Evolutionary conservation across 2,797 vertebrate species (phyloP).

Genomic region (Craterocephalus amniculus): DNA sequence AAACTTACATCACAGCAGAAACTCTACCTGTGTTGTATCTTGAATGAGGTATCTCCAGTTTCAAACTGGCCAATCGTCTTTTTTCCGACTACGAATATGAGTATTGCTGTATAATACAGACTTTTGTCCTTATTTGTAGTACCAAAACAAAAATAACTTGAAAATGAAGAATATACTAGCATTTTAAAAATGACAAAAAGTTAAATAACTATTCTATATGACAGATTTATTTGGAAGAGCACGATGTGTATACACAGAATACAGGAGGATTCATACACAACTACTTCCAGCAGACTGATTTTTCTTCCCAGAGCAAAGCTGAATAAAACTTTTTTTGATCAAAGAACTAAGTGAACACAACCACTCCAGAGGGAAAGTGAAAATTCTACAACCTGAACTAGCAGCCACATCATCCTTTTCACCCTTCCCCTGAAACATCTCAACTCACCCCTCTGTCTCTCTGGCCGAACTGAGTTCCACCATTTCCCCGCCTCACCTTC

Average conservation of each 20-base stretch:
- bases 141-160: neutral
- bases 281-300: slow-evolving; percentile 22
- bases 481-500: slow-evolving; percentile 82
- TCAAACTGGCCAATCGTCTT: neutral
- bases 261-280: slow-evolving; percentile 10
- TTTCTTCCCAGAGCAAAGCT: slow-evolving; percentile 21
- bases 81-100: neutral
- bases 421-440: slow-evolving; percentile 47
- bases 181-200: neutral
- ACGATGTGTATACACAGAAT: neutral
- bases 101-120: neutral
- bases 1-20: slow-evolving; percentile 7
- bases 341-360: slow-evolving; percentile 33
- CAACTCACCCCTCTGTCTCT: slow-evolving; percentile 45
- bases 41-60: neutral
- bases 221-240: neutral
- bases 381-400: slow-evolving; percentile 52
- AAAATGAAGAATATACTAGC: neutral
- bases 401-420: slow-evolving; percentile 55
- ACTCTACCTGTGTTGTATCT: neutral
- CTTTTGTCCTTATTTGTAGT: neutral
- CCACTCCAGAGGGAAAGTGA: slow-evolving; percentile 31
- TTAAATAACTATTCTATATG: neutral
- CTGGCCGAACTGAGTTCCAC: slow-evolving; percentile 59
- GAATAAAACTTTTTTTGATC: slow-evolving; percentile 41